These are phyloP conservation scores for Noctua janthina DNA, from an alignment of 2,888 invertebrate species.

Conservation along the genomic window DNA sequence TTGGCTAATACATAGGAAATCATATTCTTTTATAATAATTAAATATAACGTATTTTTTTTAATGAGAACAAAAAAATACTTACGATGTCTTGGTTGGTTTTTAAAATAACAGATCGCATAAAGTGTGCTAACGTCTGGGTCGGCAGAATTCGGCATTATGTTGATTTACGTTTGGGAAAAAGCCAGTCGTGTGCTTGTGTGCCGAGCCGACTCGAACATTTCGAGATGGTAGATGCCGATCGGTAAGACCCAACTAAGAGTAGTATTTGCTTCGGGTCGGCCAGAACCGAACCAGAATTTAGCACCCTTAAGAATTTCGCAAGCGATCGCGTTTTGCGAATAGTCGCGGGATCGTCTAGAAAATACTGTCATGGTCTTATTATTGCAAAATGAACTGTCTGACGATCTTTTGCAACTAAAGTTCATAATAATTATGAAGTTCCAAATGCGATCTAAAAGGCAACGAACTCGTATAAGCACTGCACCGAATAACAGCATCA, in stretches of 20 bases:
- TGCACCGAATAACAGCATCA: not conserved
- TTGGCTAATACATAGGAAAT: conserved; percentile 71
- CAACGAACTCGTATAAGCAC: not conserved
- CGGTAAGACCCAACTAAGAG: not conserved
- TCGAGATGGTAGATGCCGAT: not conserved
- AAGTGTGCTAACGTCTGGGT: not conserved
- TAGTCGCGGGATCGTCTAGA: conserved; percentile 41
- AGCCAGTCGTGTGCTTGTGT: not conserved
- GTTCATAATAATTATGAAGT: conserved; percentile 24
- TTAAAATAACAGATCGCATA: conserved; percentile 42
- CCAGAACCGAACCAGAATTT: not conserved
- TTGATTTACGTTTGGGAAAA: not conserved
- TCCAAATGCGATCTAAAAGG: conserved; percentile 42
- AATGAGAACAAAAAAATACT: conserved; percentile 62
- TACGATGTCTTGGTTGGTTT: conserved; percentile 63
- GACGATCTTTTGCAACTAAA: conserved; percentile 43
- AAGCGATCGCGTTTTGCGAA: conserved; percentile 16
- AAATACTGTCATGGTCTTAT: conserved; percentile 60
- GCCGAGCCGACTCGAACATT: not conserved
- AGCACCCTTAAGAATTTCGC: conserved; percentile 13
- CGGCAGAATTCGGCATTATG: not conserved
- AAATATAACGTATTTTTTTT: conserved; percentile 60
- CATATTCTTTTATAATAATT: conserved; percentile 64
- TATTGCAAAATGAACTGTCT: conserved; percentile 55
- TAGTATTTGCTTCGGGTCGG: not conserved